These are phyloP conservation scores for Lepidochrysops patricia DNA, from an alignment of 2,888 invertebrate genomes.

Conservation along the genomic window DNA sequence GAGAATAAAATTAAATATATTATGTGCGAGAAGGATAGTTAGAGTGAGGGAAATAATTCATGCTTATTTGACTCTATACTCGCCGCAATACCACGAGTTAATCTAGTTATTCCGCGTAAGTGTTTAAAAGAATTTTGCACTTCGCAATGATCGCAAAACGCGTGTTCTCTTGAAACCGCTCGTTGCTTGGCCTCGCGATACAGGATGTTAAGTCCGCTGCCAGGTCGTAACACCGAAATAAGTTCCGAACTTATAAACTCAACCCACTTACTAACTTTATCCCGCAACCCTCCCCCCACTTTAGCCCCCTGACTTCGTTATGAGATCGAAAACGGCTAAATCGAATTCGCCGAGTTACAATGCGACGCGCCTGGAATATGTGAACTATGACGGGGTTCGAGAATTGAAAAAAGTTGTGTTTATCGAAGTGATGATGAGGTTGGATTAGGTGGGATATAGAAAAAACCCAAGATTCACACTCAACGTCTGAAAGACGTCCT, in stretches of 20 bases:
- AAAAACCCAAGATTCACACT: not conserved
- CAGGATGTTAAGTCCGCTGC: conserved; percentile 6
- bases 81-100: too few relatives aligned
- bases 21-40: too few relatives aligned
- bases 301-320: conserved; percentile 1
- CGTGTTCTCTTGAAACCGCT: not conserved
- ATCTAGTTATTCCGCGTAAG: too few relatives aligned
- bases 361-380: conserved; percentile 6
- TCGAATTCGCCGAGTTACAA: conserved; percentile 8
- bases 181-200: not conserved
- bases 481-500: too few relatives aligned
- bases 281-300: not conserved
- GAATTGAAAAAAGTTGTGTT: not conserved
- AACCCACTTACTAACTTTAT: conserved; percentile 13
- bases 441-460: not conserved
- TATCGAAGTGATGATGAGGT: not conserved
- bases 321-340: conserved; percentile 9
- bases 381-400: not conserved
- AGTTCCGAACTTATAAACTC: conserved; percentile 17
- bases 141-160: too few relatives aligned
- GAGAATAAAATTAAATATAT: too few relatives aligned
- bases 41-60: too few relatives aligned
- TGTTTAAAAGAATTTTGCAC: too few relatives aligned
- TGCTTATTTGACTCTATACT: too few relatives aligned
- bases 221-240: conserved; percentile 17